Evolutionary conservation across 1,140 invertebrate species (phyloP), one percentile per base, ranked within the genome.

Genomic region (Drosophila funebris): DNA sequence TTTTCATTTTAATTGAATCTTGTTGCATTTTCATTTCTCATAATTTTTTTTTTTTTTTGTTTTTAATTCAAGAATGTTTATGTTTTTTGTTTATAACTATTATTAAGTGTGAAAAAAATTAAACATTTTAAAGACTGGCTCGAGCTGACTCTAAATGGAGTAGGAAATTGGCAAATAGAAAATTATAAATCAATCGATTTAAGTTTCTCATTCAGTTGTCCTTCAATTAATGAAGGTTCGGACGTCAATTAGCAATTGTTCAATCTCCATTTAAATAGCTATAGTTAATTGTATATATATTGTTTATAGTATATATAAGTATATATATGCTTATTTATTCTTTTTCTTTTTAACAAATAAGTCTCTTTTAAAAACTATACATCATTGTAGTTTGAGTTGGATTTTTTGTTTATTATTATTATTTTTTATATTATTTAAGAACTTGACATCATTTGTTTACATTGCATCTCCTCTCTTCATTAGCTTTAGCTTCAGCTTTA

Each of bases 351-450:
- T 68, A 73, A 73, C 70, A 73, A 73, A 73, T 67, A 56, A 63
- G 72, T 70, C 52, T 70, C 44, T 41, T 64, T 69, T 46, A 36
- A 74, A 70, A 74, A 60, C 67, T 74, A 70, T 70, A 70, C 60
- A 63, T 63, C 27, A 44, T 52, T 52, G 24, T 53, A 67, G 52
- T 73, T 68, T 27, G 16, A 61, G 22, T 52, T 67, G 33, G 33
- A 0, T 50, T 67, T 58, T 48, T 18, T 37, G 48, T 62, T 50
- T 36, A 54, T 50, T 29, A 16, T 60, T 31, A 56, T 67, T 46
- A 3, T 36, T 50, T 48, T 27, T 62, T 22, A 31, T 44, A 62
- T 64, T 29, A 22, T 71, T 27, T 52, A 63, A 37, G 39, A 64
- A 41, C 22, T 52, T 72, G 20, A 33, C 18, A 52, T 54, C 39